phyloP scores from a whole-genome alignment of 2,113 vertebrate genomes.

The Colistium nudipinnis region DNA sequence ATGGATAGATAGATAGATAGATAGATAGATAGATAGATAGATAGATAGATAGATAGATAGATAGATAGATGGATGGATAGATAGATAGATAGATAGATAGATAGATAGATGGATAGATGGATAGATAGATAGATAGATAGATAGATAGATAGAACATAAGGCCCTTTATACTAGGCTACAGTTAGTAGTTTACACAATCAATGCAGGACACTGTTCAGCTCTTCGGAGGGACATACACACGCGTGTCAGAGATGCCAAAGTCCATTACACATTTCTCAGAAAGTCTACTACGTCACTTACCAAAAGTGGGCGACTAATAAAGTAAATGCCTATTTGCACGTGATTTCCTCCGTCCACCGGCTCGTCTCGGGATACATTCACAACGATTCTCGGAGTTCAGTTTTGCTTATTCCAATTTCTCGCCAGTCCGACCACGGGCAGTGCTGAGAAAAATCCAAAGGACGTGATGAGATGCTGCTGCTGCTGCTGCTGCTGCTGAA shows the following conservation, averaged over 20 bases:
- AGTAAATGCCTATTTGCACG: constrained; percentile 46
- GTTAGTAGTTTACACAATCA: constrained; percentile 26
- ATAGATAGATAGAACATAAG: constrained; percentile 53
- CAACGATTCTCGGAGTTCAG: constrained; percentile 33
- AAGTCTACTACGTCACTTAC: constrained; percentile 69
- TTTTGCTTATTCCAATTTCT: constrained; percentile 66
- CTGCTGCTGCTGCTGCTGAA: constrained; percentile 52
- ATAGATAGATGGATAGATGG: no score
- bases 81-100: constrained; percentile 35
- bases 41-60: constrained; percentile 21
- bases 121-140: constrained; percentile 56
- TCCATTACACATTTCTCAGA: constrained; percentile 31
- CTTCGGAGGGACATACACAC: constrained; percentile 16
- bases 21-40: constrained; percentile 43
- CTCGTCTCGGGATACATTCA: constrained; percentile 42
- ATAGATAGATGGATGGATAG: constrained; percentile 38
- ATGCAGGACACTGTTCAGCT: constrained; percentile 23
- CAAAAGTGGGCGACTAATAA: constrained; percentile 64
- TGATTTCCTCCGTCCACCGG: constrained; percentile 52
- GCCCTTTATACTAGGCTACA: constrained; percentile 1
- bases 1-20: constrained; percentile 53
- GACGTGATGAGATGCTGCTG: constrained; percentile 49
- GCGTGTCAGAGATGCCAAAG: constrained; percentile 36
- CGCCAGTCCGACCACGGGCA: not conserved
- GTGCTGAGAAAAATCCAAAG: constrained; percentile 54